These are phyloP conservation scores for Cyrtodaria siliqua DNA, from an alignment of 2,888 invertebrate genomes.

Conservation along the genomic window DNA sequence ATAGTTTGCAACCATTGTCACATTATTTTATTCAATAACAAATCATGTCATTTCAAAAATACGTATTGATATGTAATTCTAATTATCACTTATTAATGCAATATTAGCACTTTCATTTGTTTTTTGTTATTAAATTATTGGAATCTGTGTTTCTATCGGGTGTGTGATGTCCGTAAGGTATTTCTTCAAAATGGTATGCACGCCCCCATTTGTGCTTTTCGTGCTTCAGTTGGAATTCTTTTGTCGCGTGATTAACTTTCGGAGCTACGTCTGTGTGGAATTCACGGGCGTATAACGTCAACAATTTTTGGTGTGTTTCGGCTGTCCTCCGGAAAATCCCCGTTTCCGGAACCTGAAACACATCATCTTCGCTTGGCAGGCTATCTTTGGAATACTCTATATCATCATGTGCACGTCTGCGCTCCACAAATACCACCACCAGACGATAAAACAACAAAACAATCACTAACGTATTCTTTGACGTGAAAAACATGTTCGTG, in stretches of 20 bases:
- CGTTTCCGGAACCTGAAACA: constrained; percentile 17
- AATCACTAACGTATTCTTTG: constrained; percentile 96
- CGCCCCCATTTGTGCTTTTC: constrained; percentile 65
- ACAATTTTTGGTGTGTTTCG: constrained; percentile 27
- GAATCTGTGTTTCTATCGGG: too few relatives aligned
- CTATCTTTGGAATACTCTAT: constrained; percentile 22
- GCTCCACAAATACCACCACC: constrained; percentile 84
- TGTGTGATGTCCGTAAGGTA: not conserved
- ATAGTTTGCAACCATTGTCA: too few relatives aligned
- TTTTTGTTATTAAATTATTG: too few relatives aligned
- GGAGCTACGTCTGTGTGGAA: constrained; percentile 12
- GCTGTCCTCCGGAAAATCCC: constrained; percentile 31
- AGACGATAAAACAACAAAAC: constrained; percentile 94
- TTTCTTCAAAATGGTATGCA: constrained; percentile 63
- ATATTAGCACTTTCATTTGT: too few relatives aligned
- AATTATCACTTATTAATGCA: too few relatives aligned
- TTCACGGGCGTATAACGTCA: constrained; percentile 22
- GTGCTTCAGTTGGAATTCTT: constrained; percentile 53
- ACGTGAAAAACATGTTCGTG: constrained; percentile 98
- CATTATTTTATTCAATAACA: too few relatives aligned
- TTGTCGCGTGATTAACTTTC: constrained; percentile 27
- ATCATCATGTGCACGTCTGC: constrained; percentile 23
- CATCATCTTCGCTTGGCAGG: constrained; percentile 13
- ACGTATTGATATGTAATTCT: too few relatives aligned
- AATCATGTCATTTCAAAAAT: too few relatives aligned